phyloP scores from a whole-genome alignment of 1,140 invertebrate species.

The Dendrolimus kikuchii region DNA sequence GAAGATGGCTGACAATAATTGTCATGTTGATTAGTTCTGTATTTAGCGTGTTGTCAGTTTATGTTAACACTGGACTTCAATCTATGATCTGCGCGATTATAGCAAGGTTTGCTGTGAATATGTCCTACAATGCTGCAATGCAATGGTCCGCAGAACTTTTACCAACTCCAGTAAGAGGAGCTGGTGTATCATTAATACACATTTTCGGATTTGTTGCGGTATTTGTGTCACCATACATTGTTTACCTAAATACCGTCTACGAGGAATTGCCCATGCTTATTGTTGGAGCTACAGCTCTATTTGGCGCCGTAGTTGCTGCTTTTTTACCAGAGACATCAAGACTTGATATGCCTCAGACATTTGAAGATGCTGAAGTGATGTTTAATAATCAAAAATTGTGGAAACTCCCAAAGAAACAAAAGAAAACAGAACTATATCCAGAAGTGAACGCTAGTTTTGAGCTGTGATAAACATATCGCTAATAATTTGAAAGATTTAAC shows the following conservation, averaged over 20 bases:
- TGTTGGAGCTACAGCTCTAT: constrained; percentile 79
- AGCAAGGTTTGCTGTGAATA: constrained; percentile 52
- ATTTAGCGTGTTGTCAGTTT: constrained; percentile 37
- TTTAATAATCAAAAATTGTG: constrained; percentile 9
- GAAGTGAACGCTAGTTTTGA: too few relatives aligned
- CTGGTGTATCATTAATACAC: constrained; percentile 75
- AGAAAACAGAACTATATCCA: too few relatives aligned
- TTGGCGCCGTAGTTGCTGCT: constrained; percentile 78
- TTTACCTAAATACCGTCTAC: constrained; percentile 38
- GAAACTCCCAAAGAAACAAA: neutral
- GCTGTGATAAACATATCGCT: too few relatives aligned
- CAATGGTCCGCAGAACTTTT: constrained; percentile 57
- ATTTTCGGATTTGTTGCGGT: constrained; percentile 68
- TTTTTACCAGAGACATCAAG: constrained; percentile 85
- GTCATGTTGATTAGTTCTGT: constrained; percentile 28
- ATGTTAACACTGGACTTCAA: constrained; percentile 31
- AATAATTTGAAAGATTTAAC: too few relatives aligned
- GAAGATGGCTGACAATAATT: constrained; percentile 29
- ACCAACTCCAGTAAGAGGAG: constrained; percentile 78
- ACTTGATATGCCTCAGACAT: constrained; percentile 82
- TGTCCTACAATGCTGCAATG: constrained; percentile 33
- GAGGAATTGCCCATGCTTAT: constrained; percentile 80
- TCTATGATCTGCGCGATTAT: constrained; percentile 48
- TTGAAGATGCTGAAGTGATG: constrained; percentile 78
- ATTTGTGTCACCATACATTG: constrained; percentile 44